Evolutionary conservation across 2,797 vertebrate genomes (phyloP).

Genomic region (Diplodus puntazzo): DNA sequence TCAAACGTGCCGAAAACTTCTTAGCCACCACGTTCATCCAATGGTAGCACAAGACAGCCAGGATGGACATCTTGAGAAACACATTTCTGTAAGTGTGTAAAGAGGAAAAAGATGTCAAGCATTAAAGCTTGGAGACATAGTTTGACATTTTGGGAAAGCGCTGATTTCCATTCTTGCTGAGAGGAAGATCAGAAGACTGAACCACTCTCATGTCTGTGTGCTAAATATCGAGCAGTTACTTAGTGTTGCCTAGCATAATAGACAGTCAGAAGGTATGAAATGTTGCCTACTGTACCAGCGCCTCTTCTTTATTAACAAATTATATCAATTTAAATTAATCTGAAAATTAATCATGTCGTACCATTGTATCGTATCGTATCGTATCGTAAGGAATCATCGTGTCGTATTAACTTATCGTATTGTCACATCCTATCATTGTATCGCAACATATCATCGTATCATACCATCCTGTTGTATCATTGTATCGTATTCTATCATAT

Average conservation of each 20-base stretch:
- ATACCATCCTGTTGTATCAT: no score
- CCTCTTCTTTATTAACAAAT: neutral
- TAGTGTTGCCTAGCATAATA: neutral
- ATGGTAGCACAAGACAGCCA: constrained; percentile 94
- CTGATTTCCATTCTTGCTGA: neutral
- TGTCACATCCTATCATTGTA: no score
- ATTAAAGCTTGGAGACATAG: neutral
- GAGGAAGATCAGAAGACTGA: neutral
- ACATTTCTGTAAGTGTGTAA: constrained; percentile 84
- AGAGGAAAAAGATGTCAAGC: neutral
- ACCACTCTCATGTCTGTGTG: fast-evolving
- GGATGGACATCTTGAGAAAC: constrained; percentile 91
- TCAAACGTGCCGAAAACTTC: constrained; percentile 68
- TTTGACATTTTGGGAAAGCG: neutral
- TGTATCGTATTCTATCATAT: no score
- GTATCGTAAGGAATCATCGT: no score
- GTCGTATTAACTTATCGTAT: no score
- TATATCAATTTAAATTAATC: no score
- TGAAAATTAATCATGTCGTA: no score
- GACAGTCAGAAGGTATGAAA: neutral
- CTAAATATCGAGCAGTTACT: neutral
- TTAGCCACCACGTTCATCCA: constrained; percentile 88
- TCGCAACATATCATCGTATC: no score
- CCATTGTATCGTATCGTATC: no score
- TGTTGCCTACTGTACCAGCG: neutral